Conservation (phyloP, 2,113 vertebrate genomes). For the Anguilla japonica region DNA sequence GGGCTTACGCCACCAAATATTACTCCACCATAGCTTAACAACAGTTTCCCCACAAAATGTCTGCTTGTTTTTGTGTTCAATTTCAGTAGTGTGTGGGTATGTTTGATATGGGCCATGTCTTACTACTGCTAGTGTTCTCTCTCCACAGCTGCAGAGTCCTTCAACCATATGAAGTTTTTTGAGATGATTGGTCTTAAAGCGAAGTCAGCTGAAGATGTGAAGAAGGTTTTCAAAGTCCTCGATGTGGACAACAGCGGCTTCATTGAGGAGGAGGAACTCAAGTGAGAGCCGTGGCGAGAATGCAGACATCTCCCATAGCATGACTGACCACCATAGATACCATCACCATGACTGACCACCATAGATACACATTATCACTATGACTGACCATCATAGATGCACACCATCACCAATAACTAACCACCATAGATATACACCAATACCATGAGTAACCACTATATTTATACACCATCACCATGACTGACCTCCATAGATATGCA, state of each 20-base stretch:
- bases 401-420: neutral
- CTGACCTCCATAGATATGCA: neutral
- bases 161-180: constrained; percentile 92
- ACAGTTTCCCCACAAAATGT: neutral
- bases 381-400: neutral
- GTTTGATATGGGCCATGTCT: neutral
- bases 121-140: neutral
- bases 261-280: constrained; percentile 93
- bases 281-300: constrained; percentile 68
- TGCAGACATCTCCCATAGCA: neutral
- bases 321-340: neutral
- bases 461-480: neutral
- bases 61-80: neutral
- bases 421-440: neutral
- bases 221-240: constrained; percentile 87
- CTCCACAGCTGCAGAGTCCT: constrained; percentile 74
- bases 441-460: neutral
- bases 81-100: neutral
- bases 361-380: neutral
- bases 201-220: constrained; percentile 80
- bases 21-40: no score
- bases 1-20: no score
- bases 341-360: neutral
- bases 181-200: constrained; percentile 88
- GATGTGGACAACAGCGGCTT: constrained; percentile 90